phyloP scores from a whole-genome alignment of 2,113 vertebrate species.

The Anas platyrhynchos region DNA sequence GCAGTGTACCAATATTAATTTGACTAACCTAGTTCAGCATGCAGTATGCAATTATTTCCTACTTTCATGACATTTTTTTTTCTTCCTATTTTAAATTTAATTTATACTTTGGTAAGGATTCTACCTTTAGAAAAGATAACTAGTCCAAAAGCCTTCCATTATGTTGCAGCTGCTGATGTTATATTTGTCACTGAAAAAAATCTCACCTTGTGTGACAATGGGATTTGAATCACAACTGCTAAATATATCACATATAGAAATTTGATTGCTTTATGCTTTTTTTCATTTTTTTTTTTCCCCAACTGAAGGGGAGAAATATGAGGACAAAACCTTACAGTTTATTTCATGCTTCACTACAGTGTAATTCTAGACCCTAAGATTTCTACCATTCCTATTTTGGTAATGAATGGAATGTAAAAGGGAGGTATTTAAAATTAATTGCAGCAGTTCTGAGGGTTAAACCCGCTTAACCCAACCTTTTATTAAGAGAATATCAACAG shows the following conservation, averaged over 20 bases:
- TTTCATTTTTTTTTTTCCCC: not conserved
- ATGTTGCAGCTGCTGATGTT: constrained; percentile 49
- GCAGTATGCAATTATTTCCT: constrained; percentile 32
- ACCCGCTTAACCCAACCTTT: constrained; percentile 76
- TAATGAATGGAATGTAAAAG: constrained; percentile 63
- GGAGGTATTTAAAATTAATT: constrained; percentile 78
- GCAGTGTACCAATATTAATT: constrained; percentile 59
- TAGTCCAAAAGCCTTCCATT: constrained; percentile 37
- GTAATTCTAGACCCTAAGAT: constrained; percentile 49
- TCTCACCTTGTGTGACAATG: constrained; percentile 34
- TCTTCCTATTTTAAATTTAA: constrained; percentile 41
- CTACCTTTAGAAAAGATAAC: constrained; percentile 60
- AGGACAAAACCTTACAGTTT: constrained; percentile 39
- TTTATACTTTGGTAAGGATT: constrained; percentile 63
- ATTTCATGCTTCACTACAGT: constrained; percentile 73
- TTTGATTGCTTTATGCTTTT: constrained; percentile 20
- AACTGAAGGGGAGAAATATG: constrained; percentile 34
- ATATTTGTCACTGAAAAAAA: constrained; percentile 44
- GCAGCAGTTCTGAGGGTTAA: constrained; percentile 78
- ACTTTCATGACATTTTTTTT: not conserved
- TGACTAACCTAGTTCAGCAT: constrained; percentile 46
- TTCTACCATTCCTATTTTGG: constrained; percentile 48
- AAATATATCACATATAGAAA: constrained; percentile 26
- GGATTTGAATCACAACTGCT: constrained; percentile 52
- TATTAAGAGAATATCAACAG: constrained; percentile 69